phyloP scores from a whole-genome alignment of 1,140 invertebrate species.

The Ceratina australensis region DNA sequence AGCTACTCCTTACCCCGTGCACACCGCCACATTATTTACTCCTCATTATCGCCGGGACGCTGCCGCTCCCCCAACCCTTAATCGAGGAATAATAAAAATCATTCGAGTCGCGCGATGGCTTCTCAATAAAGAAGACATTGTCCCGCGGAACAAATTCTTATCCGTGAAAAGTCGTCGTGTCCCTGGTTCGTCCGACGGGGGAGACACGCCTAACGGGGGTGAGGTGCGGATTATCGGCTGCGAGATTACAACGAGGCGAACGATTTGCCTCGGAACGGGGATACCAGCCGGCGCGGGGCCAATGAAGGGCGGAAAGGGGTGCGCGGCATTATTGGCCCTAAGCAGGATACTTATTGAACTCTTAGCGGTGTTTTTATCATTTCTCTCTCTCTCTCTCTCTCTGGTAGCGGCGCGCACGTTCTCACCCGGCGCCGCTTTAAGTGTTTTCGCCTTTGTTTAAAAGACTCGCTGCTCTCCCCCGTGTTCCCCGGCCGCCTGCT shows the following conservation, averaged over 20 bases:
- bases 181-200: too few relatives aligned
- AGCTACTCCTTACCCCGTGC: slow-evolving; percentile 13
- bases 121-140: slow-evolving; percentile 78
- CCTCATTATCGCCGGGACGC: slow-evolving; percentile 51
- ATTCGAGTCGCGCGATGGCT: slow-evolving; percentile 59
- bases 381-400: slow-evolving; percentile 57
- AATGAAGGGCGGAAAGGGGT: slow-evolving; percentile 49
- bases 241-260: slow-evolving; percentile 75
- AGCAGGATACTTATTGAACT: slow-evolving; percentile 78
- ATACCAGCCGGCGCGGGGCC: slow-evolving; percentile 30
- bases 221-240: slow-evolving; percentile 74
- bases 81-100: slow-evolving; percentile 64
- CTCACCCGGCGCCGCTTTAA: slow-evolving; percentile 30
- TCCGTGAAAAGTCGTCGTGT: slow-evolving; percentile 68
- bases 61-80: slow-evolving; percentile 45
- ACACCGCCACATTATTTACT: slow-evolving; percentile 61
- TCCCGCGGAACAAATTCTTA: slow-evolving; percentile 73
- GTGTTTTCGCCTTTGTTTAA: slow-evolving; percentile 50
- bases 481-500: slow-evolving; percentile 15
- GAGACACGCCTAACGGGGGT: too few relatives aligned
- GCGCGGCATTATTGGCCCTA: slow-evolving; percentile 72
- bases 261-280: slow-evolving; percentile 71
- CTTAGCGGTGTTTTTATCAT: slow-evolving; percentile 71
- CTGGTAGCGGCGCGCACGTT: background rate
- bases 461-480: background rate